phyloP scores from a whole-genome alignment of 2,797 vertebrate genomes.

The Corythornis leucogaster region DNA sequence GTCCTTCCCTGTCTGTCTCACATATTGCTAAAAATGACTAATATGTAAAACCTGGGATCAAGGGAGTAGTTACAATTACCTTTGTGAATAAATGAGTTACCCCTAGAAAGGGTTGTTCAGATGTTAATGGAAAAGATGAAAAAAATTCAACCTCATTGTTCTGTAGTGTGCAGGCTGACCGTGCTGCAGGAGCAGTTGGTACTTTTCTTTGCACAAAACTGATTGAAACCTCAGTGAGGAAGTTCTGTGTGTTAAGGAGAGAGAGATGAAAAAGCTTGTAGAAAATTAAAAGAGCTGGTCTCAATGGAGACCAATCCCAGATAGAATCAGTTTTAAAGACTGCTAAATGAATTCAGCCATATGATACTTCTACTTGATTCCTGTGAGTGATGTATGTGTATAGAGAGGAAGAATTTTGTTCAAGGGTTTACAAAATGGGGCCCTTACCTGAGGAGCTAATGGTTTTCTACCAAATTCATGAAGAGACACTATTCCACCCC shows the following conservation, averaged over 20 bases:
- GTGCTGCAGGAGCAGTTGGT: not conserved
- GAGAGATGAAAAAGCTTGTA: conserved; percentile 24
- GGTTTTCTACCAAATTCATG: not conserved
- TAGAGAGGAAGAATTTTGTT: not conserved
- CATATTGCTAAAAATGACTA: not conserved
- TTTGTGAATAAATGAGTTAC: not conserved
- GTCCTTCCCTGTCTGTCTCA: not conserved
- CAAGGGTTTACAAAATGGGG: not conserved
- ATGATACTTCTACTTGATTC: not conserved
- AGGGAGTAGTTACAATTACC: not conserved
- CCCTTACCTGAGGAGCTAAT: not conserved
- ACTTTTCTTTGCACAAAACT: not conserved
- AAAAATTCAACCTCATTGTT: not conserved
- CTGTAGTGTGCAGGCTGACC: not conserved
- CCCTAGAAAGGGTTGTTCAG: not conserved
- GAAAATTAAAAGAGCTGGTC: conserved; percentile 22
- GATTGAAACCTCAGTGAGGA: conserved; percentile 2
- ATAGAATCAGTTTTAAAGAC: not conserved
- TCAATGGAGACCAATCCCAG: conserved; percentile 10
- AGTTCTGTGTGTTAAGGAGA: not conserved
- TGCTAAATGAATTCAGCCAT: not conserved
- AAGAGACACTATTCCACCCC: not conserved
- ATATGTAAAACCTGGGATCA: not conserved
- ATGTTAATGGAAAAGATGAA: not conserved
- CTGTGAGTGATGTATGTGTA: not conserved